A percentile compares a stretch with the other conserved stretches of the same genome.
phyloP scores from a whole-genome alignment of 2,113 vertebrate genomes.

The Dipodomys ordii region DNA sequence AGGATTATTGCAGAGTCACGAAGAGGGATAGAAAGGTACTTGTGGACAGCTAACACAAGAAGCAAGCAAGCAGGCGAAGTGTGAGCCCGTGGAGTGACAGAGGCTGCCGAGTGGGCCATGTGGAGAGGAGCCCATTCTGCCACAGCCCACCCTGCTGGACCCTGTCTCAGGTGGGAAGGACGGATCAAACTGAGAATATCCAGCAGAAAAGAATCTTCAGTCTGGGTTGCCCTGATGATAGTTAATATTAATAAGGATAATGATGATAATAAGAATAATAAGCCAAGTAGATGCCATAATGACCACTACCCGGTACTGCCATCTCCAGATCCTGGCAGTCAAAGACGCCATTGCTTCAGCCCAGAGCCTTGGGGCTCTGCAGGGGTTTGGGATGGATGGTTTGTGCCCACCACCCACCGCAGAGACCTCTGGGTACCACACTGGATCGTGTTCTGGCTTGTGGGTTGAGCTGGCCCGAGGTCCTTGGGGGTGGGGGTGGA shows the following conservation, averaged over 20 bases:
- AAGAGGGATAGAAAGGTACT: too few relatives aligned
- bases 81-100: background rate
- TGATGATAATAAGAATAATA: background rate
- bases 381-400: accelerated
- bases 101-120: background rate
- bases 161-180: constrained; percentile 77
- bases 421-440: background rate
- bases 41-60: background rate
- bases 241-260: too few relatives aligned
- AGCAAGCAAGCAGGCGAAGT: accelerated
- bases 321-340: constrained; percentile 86
- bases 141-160: constrained; percentile 8
- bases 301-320: constrained; percentile 86
- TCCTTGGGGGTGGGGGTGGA: too few relatives aligned
- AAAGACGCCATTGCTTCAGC: constrained; percentile 84
- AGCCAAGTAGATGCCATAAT: constrained; percentile 83
- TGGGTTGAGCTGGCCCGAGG: too few relatives aligned
- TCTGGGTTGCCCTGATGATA: constrained; percentile 85
- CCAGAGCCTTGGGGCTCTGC: constrained; percentile 42
- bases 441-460: too few relatives aligned
- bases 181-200: constrained; percentile 86
- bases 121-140: constrained; percentile 52
- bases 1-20: background rate
- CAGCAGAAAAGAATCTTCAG: constrained; percentile 89
- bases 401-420: accelerated